Base-by-base conservation (phyloP, 2,888 invertebrate genomes). In the Brachynemurus nebulosus region DNA sequence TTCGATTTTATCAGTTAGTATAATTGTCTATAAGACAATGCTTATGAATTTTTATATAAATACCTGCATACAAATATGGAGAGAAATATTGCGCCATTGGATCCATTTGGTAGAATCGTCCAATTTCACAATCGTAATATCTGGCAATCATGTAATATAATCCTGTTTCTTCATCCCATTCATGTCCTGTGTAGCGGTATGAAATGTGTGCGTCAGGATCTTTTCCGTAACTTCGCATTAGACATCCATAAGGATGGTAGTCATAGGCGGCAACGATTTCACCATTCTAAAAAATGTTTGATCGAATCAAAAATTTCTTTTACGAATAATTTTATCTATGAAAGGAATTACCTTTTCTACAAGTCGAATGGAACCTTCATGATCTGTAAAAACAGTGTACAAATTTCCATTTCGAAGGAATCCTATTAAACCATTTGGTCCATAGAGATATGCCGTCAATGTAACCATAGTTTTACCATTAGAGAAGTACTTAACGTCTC, bases 101-200 rank as follows among this genome's bases (percentile, higher is more conserved):
- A 40, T 51, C 51, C 16, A 44, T 45, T 42, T 51, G 51, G 17
- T 45, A 48, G 40, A 51, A 51, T 4, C 55, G 36, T 1, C 55
- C 55, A 18, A 55, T 42, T 4, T 11, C 40, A 1, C 54, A 53
- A 35, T 55, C 55, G 33, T 53, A 55, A 4, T 54, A 33, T 23
- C 55, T 42, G 2, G 51, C 52, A 37, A 54, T 52, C 39, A 44
- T 53, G 37, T 55, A 52, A 34, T 55, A 54, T 3, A 55, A 45
- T 1, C 47, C 48, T 2, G 48, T 50, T 44, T 55, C 54, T 20
- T 52, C 45, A 37, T 55, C 55, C 44, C 44, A 53, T 46, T 55
- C 55, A 20, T 55, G 53, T 1, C 54, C 54, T 4, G 53, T 51
- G 38, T 49, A 53, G 1, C 53, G 44, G 41, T 51, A 52, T 1